Conservation (phyloP, 1,140 invertebrate genomes). For the Lasaia peninsularis region DNA sequence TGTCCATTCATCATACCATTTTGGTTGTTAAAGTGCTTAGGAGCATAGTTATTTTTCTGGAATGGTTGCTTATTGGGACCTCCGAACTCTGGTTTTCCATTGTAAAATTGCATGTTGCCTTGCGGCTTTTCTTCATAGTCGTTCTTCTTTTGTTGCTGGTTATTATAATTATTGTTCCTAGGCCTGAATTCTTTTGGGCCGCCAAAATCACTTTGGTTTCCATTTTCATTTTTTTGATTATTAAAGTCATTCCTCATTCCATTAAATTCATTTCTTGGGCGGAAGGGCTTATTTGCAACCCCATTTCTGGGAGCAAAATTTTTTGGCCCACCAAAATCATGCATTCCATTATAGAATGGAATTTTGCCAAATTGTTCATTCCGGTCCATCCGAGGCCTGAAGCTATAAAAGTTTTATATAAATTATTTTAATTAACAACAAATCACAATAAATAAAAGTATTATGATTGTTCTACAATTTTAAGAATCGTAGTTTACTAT, state of each 20-base stretch:
- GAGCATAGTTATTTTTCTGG: conserved; percentile 55
- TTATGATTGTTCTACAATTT: no score
- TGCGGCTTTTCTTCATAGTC: conserved; percentile 70
- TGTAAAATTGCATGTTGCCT: conserved; percentile 70
- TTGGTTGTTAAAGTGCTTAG: conserved; percentile 57
- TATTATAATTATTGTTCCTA: conserved; percentile 76
- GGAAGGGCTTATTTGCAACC: conserved; percentile 65
- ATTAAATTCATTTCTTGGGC: conserved; percentile 71
- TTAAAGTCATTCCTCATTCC: conserved; percentile 78
- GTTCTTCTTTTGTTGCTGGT: conserved; percentile 63
- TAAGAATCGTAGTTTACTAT: no score
- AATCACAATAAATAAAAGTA: neutral
- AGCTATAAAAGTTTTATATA: conserved; percentile 42
- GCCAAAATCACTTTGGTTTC: conserved; percentile 67
- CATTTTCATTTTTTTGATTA: conserved; percentile 68
- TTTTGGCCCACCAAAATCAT: conserved; percentile 75
- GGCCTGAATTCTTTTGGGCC: conserved; percentile 69
- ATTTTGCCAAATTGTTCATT: conserved; percentile 80
- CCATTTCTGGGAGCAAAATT: conserved; percentile 71
- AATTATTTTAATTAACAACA: conserved; percentile 3
- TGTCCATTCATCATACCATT: conserved; percentile 53
- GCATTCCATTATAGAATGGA: conserved; percentile 65
- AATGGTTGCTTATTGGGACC: conserved; percentile 67
- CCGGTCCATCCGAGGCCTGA: conserved; percentile 78
- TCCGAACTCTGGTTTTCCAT: conserved; percentile 68